phyloP scores from a whole-genome alignment of 2,113 vertebrate genomes.

The Hemiscyllium ocellatum region DNA sequence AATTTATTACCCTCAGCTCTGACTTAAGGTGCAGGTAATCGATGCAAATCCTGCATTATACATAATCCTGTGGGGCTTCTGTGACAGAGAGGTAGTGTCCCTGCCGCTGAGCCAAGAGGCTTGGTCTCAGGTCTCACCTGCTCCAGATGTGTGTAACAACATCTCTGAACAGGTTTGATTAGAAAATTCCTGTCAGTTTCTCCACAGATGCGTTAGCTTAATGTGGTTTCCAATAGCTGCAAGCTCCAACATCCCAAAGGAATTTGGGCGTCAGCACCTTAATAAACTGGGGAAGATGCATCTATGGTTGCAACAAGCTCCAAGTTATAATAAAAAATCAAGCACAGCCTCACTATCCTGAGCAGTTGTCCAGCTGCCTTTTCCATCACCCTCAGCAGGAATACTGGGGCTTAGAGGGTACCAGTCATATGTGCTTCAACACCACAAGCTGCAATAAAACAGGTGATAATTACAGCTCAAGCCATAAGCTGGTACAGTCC shows the following conservation, averaged over 20 bases:
- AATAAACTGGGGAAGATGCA: background rate
- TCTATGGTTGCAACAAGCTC: too few relatives aligned
- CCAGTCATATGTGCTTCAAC: background rate
- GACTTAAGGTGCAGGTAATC: background rate
- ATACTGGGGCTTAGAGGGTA: background rate
- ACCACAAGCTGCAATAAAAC: background rate
- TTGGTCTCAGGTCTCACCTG: too few relatives aligned
- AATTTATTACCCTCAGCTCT: background rate
- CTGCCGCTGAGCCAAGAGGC: too few relatives aligned
- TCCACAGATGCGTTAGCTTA: background rate
- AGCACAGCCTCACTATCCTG: background rate
- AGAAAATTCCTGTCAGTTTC: background rate
- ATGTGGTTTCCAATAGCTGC: background rate
- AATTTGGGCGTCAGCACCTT: background rate
- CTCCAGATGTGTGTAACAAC: too few relatives aligned
- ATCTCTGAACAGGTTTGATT: too few relatives aligned
- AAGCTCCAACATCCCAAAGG: background rate
- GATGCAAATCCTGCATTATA: background rate
- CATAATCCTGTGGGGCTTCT: background rate
- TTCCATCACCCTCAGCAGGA: background rate
- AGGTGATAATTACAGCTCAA: background rate
- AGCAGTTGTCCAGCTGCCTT: background rate
- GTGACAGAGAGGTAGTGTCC: too few relatives aligned
- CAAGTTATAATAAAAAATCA: background rate
- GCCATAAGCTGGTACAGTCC: background rate